These are phyloP conservation scores for Ceratitis capitata DNA, from an alignment of 1,140 invertebrate genomes.

Conservation along the genomic window DNA sequence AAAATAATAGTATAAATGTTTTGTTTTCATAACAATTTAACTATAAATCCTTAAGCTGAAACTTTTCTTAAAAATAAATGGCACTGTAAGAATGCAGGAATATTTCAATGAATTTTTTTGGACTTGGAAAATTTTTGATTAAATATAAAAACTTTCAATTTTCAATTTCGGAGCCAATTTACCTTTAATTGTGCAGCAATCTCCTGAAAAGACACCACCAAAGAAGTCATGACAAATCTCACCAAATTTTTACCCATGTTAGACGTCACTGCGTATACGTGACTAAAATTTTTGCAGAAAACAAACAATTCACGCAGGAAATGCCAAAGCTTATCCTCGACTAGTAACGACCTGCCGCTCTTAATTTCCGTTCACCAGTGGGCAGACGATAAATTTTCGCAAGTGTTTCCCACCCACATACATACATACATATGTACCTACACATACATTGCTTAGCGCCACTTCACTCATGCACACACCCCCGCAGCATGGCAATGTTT, in stretches of 20 bases:
- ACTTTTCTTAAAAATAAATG: too few species aligned
- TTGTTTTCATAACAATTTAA: too few species aligned
- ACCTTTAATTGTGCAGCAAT: background rate
- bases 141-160: background rate
- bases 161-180: background rate
- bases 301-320: constrained; percentile 2
- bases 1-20: too few species aligned
- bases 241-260: background rate
- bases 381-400: constrained; percentile 21
- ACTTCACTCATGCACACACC: too few species aligned
- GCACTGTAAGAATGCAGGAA: too few species aligned
- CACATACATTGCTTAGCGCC: too few species aligned
- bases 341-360: constrained; percentile 23
- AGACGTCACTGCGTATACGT: background rate
- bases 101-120: too few species aligned
- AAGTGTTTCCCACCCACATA: background rate
- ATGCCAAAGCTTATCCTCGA: constrained; percentile 1
- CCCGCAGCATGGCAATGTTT: background rate
- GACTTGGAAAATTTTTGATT: too few species aligned
- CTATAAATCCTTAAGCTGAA: too few species aligned
- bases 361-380: constrained; percentile 30
- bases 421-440: too few species aligned
- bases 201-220: background rate
- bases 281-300: background rate
- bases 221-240: background rate